Evolutionary conservation across 2,888 invertebrate genomes (phyloP).

Genomic region (Mythimna ferrago): DNA sequence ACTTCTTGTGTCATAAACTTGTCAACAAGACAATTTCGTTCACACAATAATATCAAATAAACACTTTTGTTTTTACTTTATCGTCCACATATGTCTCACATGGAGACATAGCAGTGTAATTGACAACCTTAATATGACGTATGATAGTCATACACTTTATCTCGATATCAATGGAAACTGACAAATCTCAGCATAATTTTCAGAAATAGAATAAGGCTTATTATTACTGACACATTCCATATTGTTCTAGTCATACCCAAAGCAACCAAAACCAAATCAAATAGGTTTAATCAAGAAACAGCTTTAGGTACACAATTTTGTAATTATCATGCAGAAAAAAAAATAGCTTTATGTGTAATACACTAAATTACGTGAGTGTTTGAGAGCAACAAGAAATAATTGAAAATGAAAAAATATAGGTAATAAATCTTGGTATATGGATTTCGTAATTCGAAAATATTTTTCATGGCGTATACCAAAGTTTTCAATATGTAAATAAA

Average conservation of each 20-base stretch:
- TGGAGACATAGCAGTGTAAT: slow-evolving; percentile 27
- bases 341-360: slow-evolving; percentile 73
- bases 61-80: slow-evolving; percentile 37
- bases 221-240: slow-evolving; percentile 54
- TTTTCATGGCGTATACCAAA: slow-evolving; percentile 78
- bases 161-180: slow-evolving; percentile 38
- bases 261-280: slow-evolving; percentile 53
- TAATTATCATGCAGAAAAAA: slow-evolving; percentile 66
- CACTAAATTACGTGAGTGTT: slow-evolving; percentile 58
- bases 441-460: slow-evolving; percentile 75
- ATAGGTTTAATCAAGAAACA: slow-evolving; percentile 47
- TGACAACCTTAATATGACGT: slow-evolving; percentile 52
- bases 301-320: slow-evolving; percentile 60
- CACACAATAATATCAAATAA: slow-evolving; percentile 42
- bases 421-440: slow-evolving; percentile 72
- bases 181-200: slow-evolving; percentile 38
- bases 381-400: slow-evolving; percentile 58
- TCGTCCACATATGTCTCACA: slow-evolving; percentile 36
- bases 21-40: slow-evolving; percentile 29
- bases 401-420: slow-evolving; percentile 66
- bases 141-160: slow-evolving; percentile 53
- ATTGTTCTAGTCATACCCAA: slow-evolving; percentile 65
- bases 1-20: slow-evolving; percentile 71
- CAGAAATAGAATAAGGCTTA: slow-evolving; percentile 56
- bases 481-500: slow-evolving; percentile 73